Evolutionary conservation across 1,140 invertebrate species (phyloP).

Genomic region (Polyergus mexicanus): DNA sequence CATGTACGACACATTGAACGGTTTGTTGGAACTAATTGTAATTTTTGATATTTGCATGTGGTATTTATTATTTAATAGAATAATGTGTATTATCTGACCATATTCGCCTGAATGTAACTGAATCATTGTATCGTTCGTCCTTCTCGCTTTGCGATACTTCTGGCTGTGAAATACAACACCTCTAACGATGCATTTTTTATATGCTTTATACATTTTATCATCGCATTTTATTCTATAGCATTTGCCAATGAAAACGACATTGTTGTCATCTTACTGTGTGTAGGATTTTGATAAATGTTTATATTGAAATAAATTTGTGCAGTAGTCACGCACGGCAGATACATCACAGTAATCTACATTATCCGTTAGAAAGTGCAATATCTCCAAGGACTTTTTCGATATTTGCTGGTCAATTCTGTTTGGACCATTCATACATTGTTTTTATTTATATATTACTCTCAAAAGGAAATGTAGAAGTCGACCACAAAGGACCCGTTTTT

Average conservation of each 20-base stretch:
- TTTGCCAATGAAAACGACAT: conserved; percentile 5
- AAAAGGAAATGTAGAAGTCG: conserved; percentile 13
- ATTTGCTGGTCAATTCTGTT: conserved; percentile 19
- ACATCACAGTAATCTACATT: conserved; percentile 10
- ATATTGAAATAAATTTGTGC: conserved; percentile 30
- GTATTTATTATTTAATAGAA: conserved; percentile 22
- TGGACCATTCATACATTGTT: conserved; percentile 32
- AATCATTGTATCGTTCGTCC: too few species aligned
- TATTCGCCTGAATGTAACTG: conserved; percentile 20
- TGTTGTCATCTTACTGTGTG: conserved; percentile 18
- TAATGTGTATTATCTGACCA: conserved; percentile 24
- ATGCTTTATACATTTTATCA: conserved; percentile 5
- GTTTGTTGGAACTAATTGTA: conserved; percentile 21
- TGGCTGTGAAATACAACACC: conserved; percentile 23
- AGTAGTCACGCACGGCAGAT: conserved; percentile 11
- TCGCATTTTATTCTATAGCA: conserved; percentile 13
- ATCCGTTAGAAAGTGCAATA: conserved; percentile 11
- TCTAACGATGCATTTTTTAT: conserved; percentile 25
- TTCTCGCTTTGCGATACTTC: conserved; percentile 14
- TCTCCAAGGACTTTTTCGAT: conserved; percentile 15
- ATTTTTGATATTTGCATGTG: conserved; percentile 23
- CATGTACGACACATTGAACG: conserved; percentile 19
- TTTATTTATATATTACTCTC: conserved; percentile 21
- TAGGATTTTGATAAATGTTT: conserved; percentile 8
- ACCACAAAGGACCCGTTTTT: conserved; percentile 27